Conservation (phyloP, 2,113 vertebrate species). For the Dasypus novemcinctus region DNA sequence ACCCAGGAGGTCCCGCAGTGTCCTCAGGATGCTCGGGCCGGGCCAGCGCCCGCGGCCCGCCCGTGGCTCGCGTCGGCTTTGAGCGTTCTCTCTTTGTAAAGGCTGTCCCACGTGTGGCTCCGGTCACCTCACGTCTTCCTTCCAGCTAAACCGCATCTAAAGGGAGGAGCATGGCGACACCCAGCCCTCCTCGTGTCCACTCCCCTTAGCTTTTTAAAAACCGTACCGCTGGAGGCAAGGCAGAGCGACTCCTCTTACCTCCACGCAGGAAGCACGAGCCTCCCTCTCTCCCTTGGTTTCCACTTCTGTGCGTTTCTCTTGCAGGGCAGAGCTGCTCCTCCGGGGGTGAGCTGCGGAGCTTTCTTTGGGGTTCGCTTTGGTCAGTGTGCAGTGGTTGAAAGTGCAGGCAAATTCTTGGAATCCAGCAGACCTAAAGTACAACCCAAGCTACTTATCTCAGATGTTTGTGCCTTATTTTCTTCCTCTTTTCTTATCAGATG, state of each 20-base stretch:
- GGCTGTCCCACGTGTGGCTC: background rate
- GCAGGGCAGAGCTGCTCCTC: background rate
- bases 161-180: background rate
- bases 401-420: background rate
- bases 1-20: background rate
- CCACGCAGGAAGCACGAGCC: background rate
- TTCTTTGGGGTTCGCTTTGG: slow-evolving; percentile 10
- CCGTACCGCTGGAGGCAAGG: background rate
- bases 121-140: slow-evolving; percentile 48
- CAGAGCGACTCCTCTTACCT: background rate
- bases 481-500: background rate
- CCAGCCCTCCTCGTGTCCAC: background rate
- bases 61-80: too few relatives aligned
- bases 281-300: slow-evolving; percentile 7
- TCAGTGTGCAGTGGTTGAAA: background rate
- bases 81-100: background rate
- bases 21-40: too few relatives aligned
- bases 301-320: background rate
- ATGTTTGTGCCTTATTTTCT: background rate
- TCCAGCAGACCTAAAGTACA: background rate
- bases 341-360: background rate
- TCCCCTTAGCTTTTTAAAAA: slow-evolving; percentile 31
- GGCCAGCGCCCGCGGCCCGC: too few relatives aligned
- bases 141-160: background rate
- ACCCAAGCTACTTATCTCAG: background rate